Percentiles rank a stretch among this genome's conserved stretches.
These are phyloP conservation scores for Tetramorium alpestre DNA, from an alignment of 1,140 invertebrate species.

Conservation along the genomic window DNA sequence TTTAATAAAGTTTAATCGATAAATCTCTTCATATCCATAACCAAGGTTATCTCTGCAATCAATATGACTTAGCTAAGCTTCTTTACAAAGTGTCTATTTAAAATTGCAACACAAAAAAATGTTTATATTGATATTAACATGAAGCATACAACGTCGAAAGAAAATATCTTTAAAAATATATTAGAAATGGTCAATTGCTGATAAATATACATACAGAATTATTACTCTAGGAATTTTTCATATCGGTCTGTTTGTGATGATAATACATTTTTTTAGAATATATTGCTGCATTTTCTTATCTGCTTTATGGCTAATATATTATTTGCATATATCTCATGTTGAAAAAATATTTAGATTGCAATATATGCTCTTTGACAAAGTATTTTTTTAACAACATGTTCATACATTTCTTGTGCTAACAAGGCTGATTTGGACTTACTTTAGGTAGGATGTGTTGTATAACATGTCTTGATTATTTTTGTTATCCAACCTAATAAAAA, in stretches of 20 bases:
- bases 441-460: slow-evolving; percentile 84
- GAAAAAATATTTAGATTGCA: slow-evolving; percentile 2
- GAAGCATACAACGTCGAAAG: background rate
- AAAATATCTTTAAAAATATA: background rate
- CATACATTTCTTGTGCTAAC: slow-evolving; percentile 81
- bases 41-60: background rate
- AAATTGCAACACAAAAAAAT: background rate
- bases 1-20: slow-evolving; percentile 31
- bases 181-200: background rate
- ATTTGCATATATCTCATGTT: slow-evolving; percentile 25
- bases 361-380: background rate
- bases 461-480: background rate
- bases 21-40: background rate
- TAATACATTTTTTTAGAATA: slow-evolving; percentile 8
- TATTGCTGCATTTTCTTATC: slow-evolving; percentile 13
- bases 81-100: background rate
- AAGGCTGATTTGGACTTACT: slow-evolving; percentile 86
- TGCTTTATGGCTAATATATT: background rate
- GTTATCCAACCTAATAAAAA: slow-evolving; percentile 43
- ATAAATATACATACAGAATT: background rate
- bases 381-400: slow-evolving; percentile 69
- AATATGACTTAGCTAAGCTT: background rate
- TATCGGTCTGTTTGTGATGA: background rate
- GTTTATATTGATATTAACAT: background rate
- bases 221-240: background rate